These are phyloP conservation scores for Cardinalis cardinalis DNA, from an alignment of 2,113 vertebrate species.

Conservation along the genomic window DNA sequence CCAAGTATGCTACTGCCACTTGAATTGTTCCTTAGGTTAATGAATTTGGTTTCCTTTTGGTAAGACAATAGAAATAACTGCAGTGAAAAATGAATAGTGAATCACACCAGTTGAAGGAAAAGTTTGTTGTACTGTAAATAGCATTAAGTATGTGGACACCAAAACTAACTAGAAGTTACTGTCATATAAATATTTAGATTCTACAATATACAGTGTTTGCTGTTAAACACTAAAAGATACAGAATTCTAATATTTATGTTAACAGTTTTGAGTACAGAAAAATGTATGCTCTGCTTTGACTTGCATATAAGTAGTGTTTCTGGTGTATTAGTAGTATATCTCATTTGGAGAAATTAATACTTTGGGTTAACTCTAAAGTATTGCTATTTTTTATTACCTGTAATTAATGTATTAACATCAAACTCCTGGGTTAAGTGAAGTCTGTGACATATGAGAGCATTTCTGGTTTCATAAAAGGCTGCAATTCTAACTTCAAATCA, in stretches of 20 bases:
- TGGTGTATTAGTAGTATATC: constrained; percentile 26
- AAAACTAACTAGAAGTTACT: constrained; percentile 51
- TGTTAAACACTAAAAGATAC: constrained; percentile 32
- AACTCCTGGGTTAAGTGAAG: constrained; percentile 54
- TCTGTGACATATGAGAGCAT: constrained; percentile 23
- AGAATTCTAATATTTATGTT: constrained; percentile 39
- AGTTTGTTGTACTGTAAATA: constrained; percentile 59
- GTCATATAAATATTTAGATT: constrained; percentile 55
- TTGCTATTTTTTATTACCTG: constrained; percentile 34
- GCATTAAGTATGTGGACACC: constrained; percentile 45
- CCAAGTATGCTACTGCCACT: constrained; percentile 40
- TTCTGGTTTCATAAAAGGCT: constrained; percentile 39
- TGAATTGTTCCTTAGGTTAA: constrained; percentile 12
- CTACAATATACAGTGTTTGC: constrained; percentile 35
- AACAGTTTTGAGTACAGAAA: constrained; percentile 40
- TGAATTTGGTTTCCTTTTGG: constrained; percentile 29
- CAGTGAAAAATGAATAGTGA: constrained; percentile 32
- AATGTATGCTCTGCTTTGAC: constrained; percentile 42
- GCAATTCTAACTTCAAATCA: constrained; percentile 1
- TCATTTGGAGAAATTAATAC: constrained; percentile 33
- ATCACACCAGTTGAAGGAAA: constrained; percentile 40
- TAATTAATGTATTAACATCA: constrained; percentile 35
- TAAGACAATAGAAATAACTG: constrained; percentile 32
- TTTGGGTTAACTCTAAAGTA: constrained; percentile 41
- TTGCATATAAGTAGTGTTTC: constrained; percentile 38